Conservation (phyloP, 2,888 invertebrate species). For the Microplitis manilae region DNA sequence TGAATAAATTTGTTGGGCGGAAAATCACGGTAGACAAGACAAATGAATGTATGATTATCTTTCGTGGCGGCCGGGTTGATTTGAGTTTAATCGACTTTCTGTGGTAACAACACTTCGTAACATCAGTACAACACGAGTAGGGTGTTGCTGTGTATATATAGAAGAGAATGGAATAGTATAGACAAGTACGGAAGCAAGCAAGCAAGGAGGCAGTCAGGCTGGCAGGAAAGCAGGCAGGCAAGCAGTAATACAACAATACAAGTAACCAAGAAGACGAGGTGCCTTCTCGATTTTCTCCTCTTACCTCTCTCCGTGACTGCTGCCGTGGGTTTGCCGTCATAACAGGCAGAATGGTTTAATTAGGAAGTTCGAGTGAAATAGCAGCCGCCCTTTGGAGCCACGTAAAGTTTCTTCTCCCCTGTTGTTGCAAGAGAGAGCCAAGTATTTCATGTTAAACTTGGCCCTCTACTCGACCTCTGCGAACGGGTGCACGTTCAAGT, state of each 20-base stretch:
- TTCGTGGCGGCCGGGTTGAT: slow-evolving; percentile 35
- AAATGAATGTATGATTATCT: slow-evolving; percentile 19
- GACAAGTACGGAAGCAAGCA: not conserved
- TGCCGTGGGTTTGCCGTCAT: slow-evolving; percentile 42
- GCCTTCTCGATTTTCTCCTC: slow-evolving; percentile 3
- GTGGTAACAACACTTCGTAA: slow-evolving; percentile 45
- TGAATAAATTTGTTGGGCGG: slow-evolving; percentile 1
- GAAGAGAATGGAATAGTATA: not conserved
- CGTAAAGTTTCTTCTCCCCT: slow-evolving; percentile 52
- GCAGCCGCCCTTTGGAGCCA: slow-evolving; percentile 47
- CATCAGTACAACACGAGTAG: slow-evolving; percentile 29
- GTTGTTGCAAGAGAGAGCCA: slow-evolving; percentile 55
- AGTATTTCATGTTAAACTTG: slow-evolving; percentile 56
- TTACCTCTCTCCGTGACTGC: slow-evolving; percentile 17
- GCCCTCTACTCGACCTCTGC: slow-evolving; percentile 43
- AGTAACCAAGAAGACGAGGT: slow-evolving; percentile 11
- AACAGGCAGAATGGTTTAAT: slow-evolving; percentile 54
- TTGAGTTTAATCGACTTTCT: slow-evolving; percentile 48
- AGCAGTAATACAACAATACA: not conserved
- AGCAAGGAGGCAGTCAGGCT: not conserved
- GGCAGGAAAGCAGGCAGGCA: not conserved
- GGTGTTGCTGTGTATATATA: not conserved
- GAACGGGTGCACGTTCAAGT: slow-evolving; percentile 45
- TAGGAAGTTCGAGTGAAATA: slow-evolving; percentile 57
- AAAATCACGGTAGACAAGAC: slow-evolving; percentile 1